A percentile compares a stretch with the other conserved stretches of the same genome.
Evolutionary conservation across 2,888 invertebrate species (phyloP).

Genomic region (Caenorhabditis doughertyi): DNA sequence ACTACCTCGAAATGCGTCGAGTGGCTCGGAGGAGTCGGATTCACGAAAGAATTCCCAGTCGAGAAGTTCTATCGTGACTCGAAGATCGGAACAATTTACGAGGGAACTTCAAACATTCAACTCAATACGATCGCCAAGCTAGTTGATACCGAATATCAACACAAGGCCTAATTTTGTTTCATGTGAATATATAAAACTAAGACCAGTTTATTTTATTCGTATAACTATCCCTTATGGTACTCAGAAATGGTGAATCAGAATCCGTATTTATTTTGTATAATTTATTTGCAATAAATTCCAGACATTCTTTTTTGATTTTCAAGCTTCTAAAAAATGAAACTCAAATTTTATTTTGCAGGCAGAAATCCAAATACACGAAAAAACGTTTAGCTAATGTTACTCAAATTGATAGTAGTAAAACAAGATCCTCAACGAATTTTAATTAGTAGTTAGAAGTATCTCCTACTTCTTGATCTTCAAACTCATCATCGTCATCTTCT

Average conservation of each 20-base stretch:
- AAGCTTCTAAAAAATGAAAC: too few relatives aligned
- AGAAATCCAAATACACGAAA: background rate
- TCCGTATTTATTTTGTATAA: background rate
- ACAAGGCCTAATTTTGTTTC: slow-evolving; percentile 49
- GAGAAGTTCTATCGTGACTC: slow-evolving; percentile 97
- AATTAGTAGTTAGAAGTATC: slow-evolving; percentile 5
- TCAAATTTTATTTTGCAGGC: background rate
- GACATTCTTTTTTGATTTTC: too few relatives aligned
- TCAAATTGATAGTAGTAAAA: slow-evolving; percentile 1
- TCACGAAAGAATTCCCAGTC: slow-evolving; percentile 95
- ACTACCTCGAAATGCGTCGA: slow-evolving; percentile 95
- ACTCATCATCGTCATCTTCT: slow-evolving; percentile 13
- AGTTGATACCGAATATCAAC: slow-evolving; percentile 84
- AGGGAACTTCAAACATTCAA: slow-evolving; percentile 98
- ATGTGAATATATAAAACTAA: too few relatives aligned
- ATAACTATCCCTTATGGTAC: too few relatives aligned
- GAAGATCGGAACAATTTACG: slow-evolving; percentile 97
- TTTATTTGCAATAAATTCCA: too few relatives aligned
- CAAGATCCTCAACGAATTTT: background rate
- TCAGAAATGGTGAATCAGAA: background rate
- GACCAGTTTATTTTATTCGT: too few relatives aligned
- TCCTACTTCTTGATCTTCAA: slow-evolving; percentile 6
- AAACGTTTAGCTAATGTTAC: background rate
- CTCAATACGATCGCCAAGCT: slow-evolving; percentile 95
- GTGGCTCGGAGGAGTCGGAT: slow-evolving; percentile 98